Evolutionary conservation across 2,888 invertebrate genomes (phyloP), one percentile per base, ranked within the genome.

Genomic region (Apotomis capreana): DNA sequence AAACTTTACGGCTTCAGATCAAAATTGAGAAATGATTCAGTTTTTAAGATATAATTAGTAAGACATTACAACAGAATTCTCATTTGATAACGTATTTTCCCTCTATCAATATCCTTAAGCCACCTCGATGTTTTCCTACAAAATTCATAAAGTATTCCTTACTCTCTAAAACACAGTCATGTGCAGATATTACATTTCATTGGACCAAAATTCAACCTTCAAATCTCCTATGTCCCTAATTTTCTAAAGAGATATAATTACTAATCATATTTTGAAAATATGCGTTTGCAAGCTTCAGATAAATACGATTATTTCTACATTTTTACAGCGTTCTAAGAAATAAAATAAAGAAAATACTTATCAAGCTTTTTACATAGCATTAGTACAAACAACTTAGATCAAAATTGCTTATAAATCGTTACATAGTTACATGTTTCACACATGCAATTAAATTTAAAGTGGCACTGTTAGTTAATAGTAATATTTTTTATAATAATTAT

Each of bases 161-260:
- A 89, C 77, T 80, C 75, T 76, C 89, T 90, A 91, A 78, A 87
- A 91, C 89, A 89, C 89, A 72, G 46, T 68, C 87, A 87, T 87
- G 91, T 91, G 92, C 89, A 88, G 83, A 80, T 86, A 87, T 86
- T 91, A 90, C 88, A 87, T 86, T 86, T 91, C 89, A 89, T 93
- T 93, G 92, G 92, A 93, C 92, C 92, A 92, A 92, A 90, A 86
- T 92, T 92, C 92, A 93, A 93, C 92, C 92, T 89, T 92, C 88
- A 86, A 84, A 85, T 89, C 88, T 83, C 46, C 68, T 72, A 72
- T 54, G 52, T 58, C 46, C 15, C 68, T 72, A 72, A 68, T 37
- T 51, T 26, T 63, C 68, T 72, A 68, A 62, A 58, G 55, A 72
- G 58, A 72, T 44, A 12, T 60, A 60, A 55, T 64, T 55, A 55